A percentile compares a stretch with the other conserved stretches of the same genome.
These are phyloP conservation scores for Netelia inedita DNA, from an alignment of 2,888 invertebrate species.

Conservation along the genomic window DNA sequence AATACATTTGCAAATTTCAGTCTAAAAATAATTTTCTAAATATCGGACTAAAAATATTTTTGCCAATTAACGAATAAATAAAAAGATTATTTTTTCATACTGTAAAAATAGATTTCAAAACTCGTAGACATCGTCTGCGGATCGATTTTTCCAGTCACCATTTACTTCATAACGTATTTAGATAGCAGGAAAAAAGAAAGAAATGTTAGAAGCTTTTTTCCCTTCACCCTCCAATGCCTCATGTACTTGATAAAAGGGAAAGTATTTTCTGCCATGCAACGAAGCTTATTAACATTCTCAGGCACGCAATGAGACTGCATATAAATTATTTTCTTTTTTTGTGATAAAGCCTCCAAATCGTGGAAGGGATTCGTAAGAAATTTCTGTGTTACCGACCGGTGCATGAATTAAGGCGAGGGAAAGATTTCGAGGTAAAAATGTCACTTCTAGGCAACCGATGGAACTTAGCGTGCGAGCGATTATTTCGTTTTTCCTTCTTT, in stretches of 20 bases:
- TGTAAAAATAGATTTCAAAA: no score
- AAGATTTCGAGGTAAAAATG: conserved; percentile 27
- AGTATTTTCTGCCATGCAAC: background rate
- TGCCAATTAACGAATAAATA: no score
- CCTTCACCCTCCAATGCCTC: background rate
- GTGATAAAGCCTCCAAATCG: background rate
- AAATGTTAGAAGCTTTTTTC: background rate
- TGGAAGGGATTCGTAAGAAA: background rate
- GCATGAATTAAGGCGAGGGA: conserved; percentile 37
- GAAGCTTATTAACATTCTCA: conserved; percentile 26
- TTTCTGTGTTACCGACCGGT: background rate
- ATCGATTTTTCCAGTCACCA: background rate
- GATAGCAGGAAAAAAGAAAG: background rate
- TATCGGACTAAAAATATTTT: no score
- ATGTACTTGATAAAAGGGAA: background rate
- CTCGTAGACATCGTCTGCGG: no score
- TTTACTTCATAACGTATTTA: background rate
- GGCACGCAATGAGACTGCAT: conserved; percentile 9
- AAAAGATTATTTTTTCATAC: no score
- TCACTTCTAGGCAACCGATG: conserved; percentile 26
- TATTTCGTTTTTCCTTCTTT: conserved; percentile 24
- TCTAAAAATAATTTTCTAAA: background rate
- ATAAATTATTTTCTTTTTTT: conserved; percentile 14
- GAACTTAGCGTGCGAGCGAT: conserved; percentile 41
- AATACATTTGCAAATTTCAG: background rate